Evolutionary conservation across 2,797 vertebrate species (phyloP).

Genomic region (Mormyrops attenuatus): DNA sequence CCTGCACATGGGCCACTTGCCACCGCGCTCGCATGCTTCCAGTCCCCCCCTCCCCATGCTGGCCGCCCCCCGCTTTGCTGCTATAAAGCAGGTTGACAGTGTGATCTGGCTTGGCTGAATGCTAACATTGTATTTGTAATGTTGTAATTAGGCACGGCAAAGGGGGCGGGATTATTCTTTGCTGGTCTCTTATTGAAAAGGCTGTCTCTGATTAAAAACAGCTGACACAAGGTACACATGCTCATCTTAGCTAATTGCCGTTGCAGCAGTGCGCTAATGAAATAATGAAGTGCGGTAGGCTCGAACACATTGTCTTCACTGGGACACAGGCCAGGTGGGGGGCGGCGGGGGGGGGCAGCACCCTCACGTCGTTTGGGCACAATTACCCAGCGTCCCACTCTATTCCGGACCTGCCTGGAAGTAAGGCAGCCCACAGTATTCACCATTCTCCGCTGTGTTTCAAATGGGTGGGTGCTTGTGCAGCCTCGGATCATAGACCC

Average conservation of each 20-base stretch:
- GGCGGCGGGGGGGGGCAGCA: conserved; percentile 28
- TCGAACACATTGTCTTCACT: conserved; percentile 62
- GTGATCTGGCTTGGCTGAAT: conserved; percentile 20
- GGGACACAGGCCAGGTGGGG: conserved; percentile 56
- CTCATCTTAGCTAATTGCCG: conserved; percentile 65
- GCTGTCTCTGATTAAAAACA: conserved; percentile 31
- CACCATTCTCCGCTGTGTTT: not conserved
- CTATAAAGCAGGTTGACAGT: conserved; percentile 21
- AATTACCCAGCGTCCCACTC: conserved; percentile 49
- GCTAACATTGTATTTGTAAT: conserved; percentile 29
- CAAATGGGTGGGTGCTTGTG: not conserved
- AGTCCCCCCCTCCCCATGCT: not conserved
- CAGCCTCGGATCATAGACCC: not conserved
- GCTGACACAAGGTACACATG: conserved; percentile 53
- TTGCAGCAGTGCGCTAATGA: conserved; percentile 62
- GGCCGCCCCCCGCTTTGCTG: not conserved
- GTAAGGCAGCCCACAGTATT: not conserved
- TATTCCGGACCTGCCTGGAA: conserved; percentile 33
- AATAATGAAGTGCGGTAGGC: conserved; percentile 64
- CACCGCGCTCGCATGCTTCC: not conserved
- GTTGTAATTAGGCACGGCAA: conserved; percentile 26
- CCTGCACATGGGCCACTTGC: not conserved
- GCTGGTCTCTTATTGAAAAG: conserved; percentile 26
- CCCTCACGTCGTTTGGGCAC: conserved; percentile 62
- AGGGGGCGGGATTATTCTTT: conserved; percentile 14